phyloP scores from a whole-genome alignment of 2,113 vertebrate species.

The Calonectris borealis region DNA sequence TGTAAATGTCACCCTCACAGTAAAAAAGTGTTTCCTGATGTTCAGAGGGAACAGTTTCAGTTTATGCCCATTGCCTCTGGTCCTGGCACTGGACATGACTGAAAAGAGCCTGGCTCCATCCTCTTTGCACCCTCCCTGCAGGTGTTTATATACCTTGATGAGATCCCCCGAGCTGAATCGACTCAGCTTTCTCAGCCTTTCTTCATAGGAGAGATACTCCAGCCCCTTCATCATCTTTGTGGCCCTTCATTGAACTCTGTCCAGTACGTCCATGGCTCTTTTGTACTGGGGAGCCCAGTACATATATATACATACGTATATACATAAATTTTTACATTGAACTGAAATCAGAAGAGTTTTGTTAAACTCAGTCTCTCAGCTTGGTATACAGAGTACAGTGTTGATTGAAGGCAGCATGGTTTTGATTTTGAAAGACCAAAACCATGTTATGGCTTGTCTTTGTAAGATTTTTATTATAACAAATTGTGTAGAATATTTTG shows the following conservation, averaged over 20 bases:
- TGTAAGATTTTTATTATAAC: not conserved
- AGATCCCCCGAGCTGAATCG: accelerated
- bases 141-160: not conserved
- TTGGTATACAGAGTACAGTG: not conserved
- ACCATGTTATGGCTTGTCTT: not conserved
- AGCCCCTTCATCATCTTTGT: not conserved
- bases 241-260: not conserved
- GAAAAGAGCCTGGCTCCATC: not conserved
- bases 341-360: not conserved
- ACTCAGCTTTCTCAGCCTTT: not conserved
- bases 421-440: not conserved
- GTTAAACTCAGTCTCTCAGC: not conserved
- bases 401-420: not conserved
- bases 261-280: no score
- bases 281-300: not conserved
- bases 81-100: not conserved
- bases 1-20: not conserved
- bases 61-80: not conserved
- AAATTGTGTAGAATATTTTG: not conserved
- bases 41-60: not conserved
- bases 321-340: not conserved
- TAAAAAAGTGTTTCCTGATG: not conserved
- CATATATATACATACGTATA: no score
- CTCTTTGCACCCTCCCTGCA: not conserved
- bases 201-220: not conserved